phyloP scores from a whole-genome alignment of 2,888 invertebrate species.

The Cerastis leucographa region DNA sequence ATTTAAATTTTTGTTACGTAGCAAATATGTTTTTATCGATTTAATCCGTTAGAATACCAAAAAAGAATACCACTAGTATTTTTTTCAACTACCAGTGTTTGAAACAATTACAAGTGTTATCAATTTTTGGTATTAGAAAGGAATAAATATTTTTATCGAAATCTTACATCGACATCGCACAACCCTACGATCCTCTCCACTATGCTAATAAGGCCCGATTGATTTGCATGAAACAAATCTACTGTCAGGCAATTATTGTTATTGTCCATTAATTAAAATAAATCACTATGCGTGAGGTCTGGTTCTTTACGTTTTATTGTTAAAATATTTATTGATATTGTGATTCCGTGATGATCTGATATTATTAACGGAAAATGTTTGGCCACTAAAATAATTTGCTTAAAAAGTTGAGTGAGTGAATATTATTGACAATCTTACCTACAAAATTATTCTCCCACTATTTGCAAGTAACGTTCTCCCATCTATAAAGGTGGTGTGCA shows the following conservation, averaged over 20 bases:
- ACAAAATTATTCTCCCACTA: not conserved
- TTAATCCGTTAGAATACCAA: no score
- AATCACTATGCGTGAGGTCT: slow-evolving; percentile 77
- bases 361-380: not conserved
- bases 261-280: slow-evolving; percentile 81
- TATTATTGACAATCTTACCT: not conserved
- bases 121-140: no score
- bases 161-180: slow-evolving; percentile 31
- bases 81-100: no score
- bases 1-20: not conserved
- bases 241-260: slow-evolving; percentile 81
- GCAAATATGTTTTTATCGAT: not conserved
- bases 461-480: not conserved
- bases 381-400: not conserved
- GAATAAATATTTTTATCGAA: slow-evolving; percentile 29
- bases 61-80: no score
- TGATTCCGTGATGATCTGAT: slow-evolving; percentile 18
- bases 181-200: slow-evolving; percentile 57
- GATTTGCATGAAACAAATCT: slow-evolving; percentile 86
- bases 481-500: not conserved
- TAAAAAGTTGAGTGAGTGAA: not conserved
- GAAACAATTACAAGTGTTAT: no score
- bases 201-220: slow-evolving; percentile 79
- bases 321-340: slow-evolving; percentile 43
- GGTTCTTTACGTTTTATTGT: slow-evolving; percentile 41